Conservation (phyloP, 2,888 invertebrate genomes). For the Lamellibrachia satsuma region DNA sequence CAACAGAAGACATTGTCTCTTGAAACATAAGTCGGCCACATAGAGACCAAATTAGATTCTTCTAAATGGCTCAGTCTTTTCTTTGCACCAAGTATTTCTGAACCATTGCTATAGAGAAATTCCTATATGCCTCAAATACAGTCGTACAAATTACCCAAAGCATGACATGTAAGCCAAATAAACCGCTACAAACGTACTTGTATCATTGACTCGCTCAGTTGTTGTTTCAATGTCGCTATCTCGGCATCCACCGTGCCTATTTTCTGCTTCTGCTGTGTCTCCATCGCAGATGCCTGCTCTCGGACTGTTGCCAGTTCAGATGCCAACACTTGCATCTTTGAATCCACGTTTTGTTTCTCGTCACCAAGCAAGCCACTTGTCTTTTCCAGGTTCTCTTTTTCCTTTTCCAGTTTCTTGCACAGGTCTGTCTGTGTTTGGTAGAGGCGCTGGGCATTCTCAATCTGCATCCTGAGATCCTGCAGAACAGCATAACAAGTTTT, state of each 20-base stretch:
- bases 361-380: background rate
- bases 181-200: background rate
- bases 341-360: background rate
- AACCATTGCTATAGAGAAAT: no score
- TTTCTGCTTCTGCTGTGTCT: background rate
- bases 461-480: slow-evolving; percentile 1
- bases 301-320: background rate
- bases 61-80: no score
- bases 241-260: background rate
- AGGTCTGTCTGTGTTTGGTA: background rate
- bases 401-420: background rate
- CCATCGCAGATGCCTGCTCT: background rate
- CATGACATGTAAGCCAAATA: background rate
- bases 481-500: background rate
- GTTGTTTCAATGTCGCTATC: background rate
- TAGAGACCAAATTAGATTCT: no score
- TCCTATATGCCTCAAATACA: background rate
- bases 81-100: no score
- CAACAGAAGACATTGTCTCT: no score
- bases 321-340: background rate
- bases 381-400: background rate
- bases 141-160: background rate
- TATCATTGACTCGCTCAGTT: background rate
- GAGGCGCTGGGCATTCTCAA: background rate
- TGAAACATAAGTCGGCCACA: no score